Percentiles rank a stretch among this genome's conserved stretches.
Conservation (phyloP, 2,888 invertebrate species). For the Thymelicus acteon region DNA sequence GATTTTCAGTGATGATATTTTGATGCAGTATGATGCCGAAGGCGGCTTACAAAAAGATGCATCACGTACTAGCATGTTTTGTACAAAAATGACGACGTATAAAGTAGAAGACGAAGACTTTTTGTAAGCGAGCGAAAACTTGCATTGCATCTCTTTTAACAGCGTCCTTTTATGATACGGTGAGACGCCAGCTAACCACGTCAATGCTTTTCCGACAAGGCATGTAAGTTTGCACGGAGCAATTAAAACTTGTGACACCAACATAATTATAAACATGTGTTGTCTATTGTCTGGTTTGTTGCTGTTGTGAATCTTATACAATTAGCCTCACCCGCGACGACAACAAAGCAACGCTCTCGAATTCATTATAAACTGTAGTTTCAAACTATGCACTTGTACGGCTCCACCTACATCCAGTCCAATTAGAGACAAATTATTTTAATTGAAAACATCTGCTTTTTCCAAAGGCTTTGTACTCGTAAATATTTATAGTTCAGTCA, state of each 20-base stretch:
- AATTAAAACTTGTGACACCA: constrained; percentile 65
- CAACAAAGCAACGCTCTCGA: constrained; percentile 27
- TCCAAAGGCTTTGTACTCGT: constrained; percentile 9
- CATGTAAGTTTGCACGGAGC: constrained; percentile 49
- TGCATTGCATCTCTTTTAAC: constrained; percentile 55
- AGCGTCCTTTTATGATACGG: constrained; percentile 59
- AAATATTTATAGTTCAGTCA: constrained; percentile 7
- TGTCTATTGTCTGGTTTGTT: constrained; percentile 40
- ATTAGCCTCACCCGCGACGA: constrained; percentile 25
- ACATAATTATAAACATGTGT: constrained; percentile 51
- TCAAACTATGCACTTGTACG: constrained; percentile 7
- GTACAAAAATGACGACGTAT: constrained; percentile 41
- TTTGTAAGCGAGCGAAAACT: constrained; percentile 56
- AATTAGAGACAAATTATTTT: constrained; percentile 23
- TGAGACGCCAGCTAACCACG: constrained; percentile 48
- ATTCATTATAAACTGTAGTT: constrained; percentile 27
- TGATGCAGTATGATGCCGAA: not conserved
- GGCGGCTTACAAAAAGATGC: not conserved
- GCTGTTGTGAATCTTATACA: constrained; percentile 41
- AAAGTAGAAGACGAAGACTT: constrained; percentile 49
- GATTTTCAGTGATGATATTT: not conserved
- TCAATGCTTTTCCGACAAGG: constrained; percentile 54
- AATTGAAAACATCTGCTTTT: constrained; percentile 17
- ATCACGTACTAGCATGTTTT: not conserved
- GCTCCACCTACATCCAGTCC: constrained; percentile 15